Evolutionary conservation across 2,888 invertebrate species (phyloP).

Genomic region (Gibbula magus): DNA sequence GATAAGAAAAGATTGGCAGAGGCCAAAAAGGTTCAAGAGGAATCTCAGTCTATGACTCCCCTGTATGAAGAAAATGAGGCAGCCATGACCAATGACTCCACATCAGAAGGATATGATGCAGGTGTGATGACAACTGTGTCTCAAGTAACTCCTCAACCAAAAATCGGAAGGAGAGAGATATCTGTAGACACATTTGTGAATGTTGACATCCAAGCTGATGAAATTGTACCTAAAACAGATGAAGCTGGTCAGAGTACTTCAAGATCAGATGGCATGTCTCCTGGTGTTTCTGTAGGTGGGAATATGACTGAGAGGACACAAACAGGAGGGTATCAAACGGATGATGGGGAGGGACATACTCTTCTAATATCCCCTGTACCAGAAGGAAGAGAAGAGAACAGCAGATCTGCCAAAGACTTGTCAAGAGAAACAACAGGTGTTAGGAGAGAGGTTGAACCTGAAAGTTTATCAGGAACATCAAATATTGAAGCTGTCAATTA

Average conservation of each 20-base stretch:
- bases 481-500: neutral
- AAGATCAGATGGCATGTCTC: constrained; percentile 66
- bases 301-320: constrained; percentile 43
- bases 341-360: neutral
- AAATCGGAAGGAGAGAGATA: constrained; percentile 35
- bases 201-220: constrained; percentile 62
- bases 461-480: neutral
- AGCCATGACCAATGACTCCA: constrained; percentile 36
- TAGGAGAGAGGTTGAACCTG: neutral
- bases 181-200: constrained; percentile 61
- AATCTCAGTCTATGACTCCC: constrained; percentile 53
- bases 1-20: constrained; percentile 30
- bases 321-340: neutral
- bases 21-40: constrained; percentile 15
- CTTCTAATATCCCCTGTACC: neutral
- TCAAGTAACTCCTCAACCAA: constrained; percentile 45
- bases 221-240: constrained; percentile 18
- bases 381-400: neutral
- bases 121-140: constrained; percentile 44
- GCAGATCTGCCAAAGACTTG: neutral
- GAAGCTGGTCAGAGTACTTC: constrained; percentile 45
- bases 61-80: constrained; percentile 49
- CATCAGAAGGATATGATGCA: constrained; percentile 41
- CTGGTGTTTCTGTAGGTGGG: constrained; percentile 60
- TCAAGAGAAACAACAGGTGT: neutral